Conservation (phyloP, 2,888 invertebrate genomes). For the Conistra vaccinii region DNA sequence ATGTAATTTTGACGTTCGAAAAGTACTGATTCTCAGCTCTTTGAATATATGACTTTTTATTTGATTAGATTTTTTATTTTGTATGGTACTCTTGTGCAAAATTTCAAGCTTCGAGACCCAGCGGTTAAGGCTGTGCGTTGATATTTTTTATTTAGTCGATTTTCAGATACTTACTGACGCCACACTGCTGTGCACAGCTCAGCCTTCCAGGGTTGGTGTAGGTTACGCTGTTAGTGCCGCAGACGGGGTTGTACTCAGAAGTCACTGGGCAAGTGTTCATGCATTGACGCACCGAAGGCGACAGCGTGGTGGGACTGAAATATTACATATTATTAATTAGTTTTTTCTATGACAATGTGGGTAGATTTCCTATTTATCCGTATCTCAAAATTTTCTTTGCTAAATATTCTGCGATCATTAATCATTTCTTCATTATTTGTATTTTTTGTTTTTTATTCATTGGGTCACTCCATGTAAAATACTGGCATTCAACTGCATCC, state of each 20-base stretch:
- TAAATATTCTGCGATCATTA: neutral
- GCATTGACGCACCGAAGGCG: conserved; percentile 56
- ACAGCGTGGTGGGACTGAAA: conserved; percentile 61
- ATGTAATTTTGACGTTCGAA: too few relatives aligned
- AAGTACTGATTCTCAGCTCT: too few relatives aligned
- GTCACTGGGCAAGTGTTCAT: conserved; percentile 65
- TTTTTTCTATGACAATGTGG: neutral
- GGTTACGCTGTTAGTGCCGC: conserved; percentile 77
- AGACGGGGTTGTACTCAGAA: conserved; percentile 83
- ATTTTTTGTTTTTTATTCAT: too few relatives aligned
- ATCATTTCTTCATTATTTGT: neutral
- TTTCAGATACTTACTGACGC: conserved; percentile 66
- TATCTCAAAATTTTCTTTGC: neutral
- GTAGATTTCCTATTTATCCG: neutral
- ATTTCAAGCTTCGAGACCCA: neutral
- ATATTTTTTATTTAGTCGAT: neutral
- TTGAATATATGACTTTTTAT: too few relatives aligned
- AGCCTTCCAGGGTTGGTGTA: conserved; percentile 79
- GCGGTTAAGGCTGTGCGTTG: too few relatives aligned
- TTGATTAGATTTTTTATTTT: too few relatives aligned
- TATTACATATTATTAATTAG: neutral
- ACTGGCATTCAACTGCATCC: neutral
- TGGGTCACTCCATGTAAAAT: neutral
- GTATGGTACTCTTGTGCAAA: neutral
- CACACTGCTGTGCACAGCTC: conserved; percentile 80